Evolutionary conservation across 2,888 invertebrate species (phyloP), one percentile per base, ranked within the genome.

Genomic region (Leucophenga maculata): DNA sequence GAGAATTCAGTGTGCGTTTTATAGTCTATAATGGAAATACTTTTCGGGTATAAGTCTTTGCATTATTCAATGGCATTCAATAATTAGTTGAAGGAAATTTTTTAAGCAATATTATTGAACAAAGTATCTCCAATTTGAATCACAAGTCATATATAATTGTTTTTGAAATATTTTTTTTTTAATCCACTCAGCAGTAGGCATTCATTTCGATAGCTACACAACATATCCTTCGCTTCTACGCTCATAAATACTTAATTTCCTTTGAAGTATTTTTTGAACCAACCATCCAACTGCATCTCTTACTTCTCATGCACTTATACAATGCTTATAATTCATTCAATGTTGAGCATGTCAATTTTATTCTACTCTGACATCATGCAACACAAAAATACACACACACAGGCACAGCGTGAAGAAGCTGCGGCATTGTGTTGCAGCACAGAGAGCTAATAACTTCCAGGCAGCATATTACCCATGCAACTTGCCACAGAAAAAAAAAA

Each of bases 331-430:
- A 59, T 59, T 59, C 59, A 59, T 80, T 84, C 80, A 80, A 80
- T 80, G 80, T 80, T 80, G 77, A 81, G 84, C 80, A 82, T 80
- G 80, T 80, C 80, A 80, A 80, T 80, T 80, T 82, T 74, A 72
- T 72, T 77, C 73, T 39, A 69, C 75, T 73, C 70, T 70, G 22
- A 50, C 52, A 8, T 60, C 46, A 59, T 16, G 8, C 46, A 14
- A 46, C 9, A 22, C 59, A 46, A 46, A 20, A 60, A 46, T 8
- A n/a, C n/a, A n/a, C n/a, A n/a, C n/a, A n/a, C n/a, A n/a, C n/a
- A n/a, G 1, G 44, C 11, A n/a, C 14, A 11, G 39, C 18, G 9
- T 3, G 32, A 32, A 44, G 9, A 32, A 60, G 16, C 52, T 13
- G 52, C 6, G 22, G 9, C 54, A 16, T 13, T 13, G 20, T 26